phyloP scores from a whole-genome alignment of 2,888 invertebrate genomes.

The Acanthosepion pharaonis region DNA sequence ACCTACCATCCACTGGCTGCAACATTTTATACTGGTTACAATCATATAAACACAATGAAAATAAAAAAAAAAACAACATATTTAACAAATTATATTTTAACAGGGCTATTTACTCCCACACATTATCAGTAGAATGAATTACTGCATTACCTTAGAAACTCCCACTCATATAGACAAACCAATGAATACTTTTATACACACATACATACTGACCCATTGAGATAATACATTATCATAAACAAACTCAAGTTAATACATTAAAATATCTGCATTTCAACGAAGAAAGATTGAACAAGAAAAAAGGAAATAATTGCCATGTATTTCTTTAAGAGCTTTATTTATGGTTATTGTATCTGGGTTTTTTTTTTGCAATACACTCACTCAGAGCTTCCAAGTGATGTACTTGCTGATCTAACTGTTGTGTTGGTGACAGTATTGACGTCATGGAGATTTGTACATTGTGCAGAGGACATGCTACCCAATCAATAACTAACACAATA shows the following conservation, averaged over 20 bases:
- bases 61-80: background rate
- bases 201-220: background rate
- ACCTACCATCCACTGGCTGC: background rate
- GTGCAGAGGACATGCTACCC: background rate
- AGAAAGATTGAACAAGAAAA: background rate
- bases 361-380: background rate
- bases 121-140: background rate
- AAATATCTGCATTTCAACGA: background rate
- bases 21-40: background rate
- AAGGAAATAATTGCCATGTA: background rate
- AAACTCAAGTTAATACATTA: background rate
- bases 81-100: background rate
- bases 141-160: background rate
- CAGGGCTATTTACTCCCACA: background rate
- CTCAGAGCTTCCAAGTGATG: background rate
- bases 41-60: background rate
- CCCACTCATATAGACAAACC: background rate
- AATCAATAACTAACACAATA: background rate
- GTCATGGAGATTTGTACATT: slow-evolving; percentile 20
- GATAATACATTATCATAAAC: background rate
- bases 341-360: background rate
- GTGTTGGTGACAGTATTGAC: slow-evolving; percentile 16
- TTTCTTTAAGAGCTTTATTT: background rate
- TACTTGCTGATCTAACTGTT: background rate
- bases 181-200: background rate